Evolutionary conservation across 2,113 vertebrate species (phyloP), one percentile per base, ranked within the genome.

Genomic region (Bubo blakistoni): DNA sequence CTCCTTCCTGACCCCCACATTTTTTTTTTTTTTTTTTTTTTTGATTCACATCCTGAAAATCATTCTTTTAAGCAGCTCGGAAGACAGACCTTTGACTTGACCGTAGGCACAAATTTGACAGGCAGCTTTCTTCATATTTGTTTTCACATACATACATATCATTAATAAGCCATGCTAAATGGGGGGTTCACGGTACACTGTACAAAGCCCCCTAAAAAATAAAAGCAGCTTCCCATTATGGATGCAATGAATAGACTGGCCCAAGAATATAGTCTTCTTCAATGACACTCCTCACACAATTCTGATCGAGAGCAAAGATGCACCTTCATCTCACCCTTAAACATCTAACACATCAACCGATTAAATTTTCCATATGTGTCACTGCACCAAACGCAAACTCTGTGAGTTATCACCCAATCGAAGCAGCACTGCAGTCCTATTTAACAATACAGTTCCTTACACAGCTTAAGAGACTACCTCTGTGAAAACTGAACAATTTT

Each of bases 401-500:
- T 30, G 16, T 0, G 7, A 92, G 29, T 9, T 38, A 17, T 2
- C 40, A 34, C 36, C 55, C 8, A 7, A 38, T 4, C 3, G 0
- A 27, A 46, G 26, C 4, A 44, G 44, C 49, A 36, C 62, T 17
- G 17, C 34, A 19, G 66, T 38, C 26, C 59, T 42, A 12, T 14
- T 24, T 16, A 61, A 55, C 30, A 49, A 13, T 2, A 32, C 36
- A 44, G 62, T 20, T 47, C 61, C 49, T 54, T 9, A 13, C 47
- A 10, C 49, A 51, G 67, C 29, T 73, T 11, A 10, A 10, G 32
- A 65, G 20, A 17, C 46, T 11, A 16, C n/a, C 29, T 22, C 57
- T 11, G 3, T 1, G 22, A 10, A 36, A 46, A 36, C 17, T 0
- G 1, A 47, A 49, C 25, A 6, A 7, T 29, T 36, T 11, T 3